Conservation (phyloP, 2,113 vertebrate genomes). For the Benthochromis sp. region DNA sequence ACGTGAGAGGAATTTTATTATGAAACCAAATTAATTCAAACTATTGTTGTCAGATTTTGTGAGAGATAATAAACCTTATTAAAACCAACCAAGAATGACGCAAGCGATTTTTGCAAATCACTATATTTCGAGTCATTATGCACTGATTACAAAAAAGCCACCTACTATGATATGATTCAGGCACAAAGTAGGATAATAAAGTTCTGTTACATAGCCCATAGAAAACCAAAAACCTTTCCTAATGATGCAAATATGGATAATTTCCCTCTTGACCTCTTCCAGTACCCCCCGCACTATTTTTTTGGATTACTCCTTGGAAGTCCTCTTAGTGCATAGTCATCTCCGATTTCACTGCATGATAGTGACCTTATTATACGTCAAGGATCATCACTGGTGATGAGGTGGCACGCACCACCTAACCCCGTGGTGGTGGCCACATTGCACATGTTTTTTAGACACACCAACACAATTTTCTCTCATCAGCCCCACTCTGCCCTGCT, state of each 20-base stretch:
- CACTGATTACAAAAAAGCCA: background rate
- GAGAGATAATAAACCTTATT: background rate
- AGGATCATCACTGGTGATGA: background rate
- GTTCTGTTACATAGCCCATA: background rate
- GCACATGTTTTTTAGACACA: background rate
- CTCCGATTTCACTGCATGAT: background rate
- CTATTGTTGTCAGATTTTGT: background rate
- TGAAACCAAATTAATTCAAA: background rate
- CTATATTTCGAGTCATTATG: background rate
- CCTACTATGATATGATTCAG: background rate
- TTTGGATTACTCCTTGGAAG: background rate
- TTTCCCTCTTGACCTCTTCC: background rate
- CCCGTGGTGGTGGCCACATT: background rate
- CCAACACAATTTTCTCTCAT: background rate
- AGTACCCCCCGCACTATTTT: fast-evolving
- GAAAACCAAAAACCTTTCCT: background rate
- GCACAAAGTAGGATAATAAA: background rate
- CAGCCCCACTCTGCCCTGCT: background rate
- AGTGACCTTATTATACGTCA: background rate
- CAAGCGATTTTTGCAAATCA: background rate
- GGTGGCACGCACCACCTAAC: background rate
- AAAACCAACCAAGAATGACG: background rate
- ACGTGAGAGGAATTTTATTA: background rate
- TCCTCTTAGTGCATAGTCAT: background rate
- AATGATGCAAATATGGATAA: background rate